A percentile compares a stretch with the other conserved stretches of the same genome.
phyloP scores from a whole-genome alignment of 2,888 invertebrate genomes.

The Leptura quadrifasciata region DNA sequence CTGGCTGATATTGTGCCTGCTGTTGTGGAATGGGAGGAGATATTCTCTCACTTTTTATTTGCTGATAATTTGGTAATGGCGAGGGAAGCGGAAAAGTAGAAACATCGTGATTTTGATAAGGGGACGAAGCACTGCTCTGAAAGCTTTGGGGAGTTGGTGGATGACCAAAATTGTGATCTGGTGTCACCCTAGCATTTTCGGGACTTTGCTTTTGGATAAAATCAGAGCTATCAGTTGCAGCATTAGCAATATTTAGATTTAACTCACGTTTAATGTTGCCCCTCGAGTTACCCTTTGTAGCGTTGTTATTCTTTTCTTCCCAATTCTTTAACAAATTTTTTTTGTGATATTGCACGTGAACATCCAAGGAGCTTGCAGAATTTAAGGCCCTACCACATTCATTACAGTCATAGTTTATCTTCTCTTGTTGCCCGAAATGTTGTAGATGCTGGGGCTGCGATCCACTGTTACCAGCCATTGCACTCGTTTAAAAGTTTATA shows the following conservation, averaged over 20 bases:
- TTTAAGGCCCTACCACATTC: conserved; percentile 86
- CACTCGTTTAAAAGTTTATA: conserved; percentile 58
- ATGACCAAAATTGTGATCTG: conserved; percentile 79
- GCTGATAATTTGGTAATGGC: conserved; percentile 68
- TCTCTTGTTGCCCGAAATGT: conserved; percentile 67
- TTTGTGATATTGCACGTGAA: conserved; percentile 86
- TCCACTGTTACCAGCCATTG: conserved; percentile 70
- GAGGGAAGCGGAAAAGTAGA: conserved; percentile 76
- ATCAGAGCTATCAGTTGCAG: conserved; percentile 87
- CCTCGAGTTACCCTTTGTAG: conserved; percentile 69
- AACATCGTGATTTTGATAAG: conserved; percentile 79
- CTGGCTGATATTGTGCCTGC: conserved; percentile 61
- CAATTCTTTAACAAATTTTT: conserved; percentile 85
- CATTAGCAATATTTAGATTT: conserved; percentile 76
- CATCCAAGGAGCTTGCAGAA: conserved; percentile 85
- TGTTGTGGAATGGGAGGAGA: conserved; percentile 72
- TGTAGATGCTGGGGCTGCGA: conserved; percentile 58
- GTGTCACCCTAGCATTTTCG: conserved; percentile 76
- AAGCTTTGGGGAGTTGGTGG: conserved; percentile 81
- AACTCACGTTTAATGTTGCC: conserved; percentile 76
- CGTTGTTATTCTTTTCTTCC: conserved; percentile 83
- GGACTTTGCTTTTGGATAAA: conserved; percentile 80
- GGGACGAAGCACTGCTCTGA: conserved; percentile 79
- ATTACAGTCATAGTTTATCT: conserved; percentile 81
- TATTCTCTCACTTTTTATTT: conserved; percentile 73